A percentile compares a stretch with the other conserved stretches of the same genome.
These are phyloP conservation scores for Loripinus fragilis DNA, from an alignment of 2,888 invertebrate genomes.

Conservation along the genomic window DNA sequence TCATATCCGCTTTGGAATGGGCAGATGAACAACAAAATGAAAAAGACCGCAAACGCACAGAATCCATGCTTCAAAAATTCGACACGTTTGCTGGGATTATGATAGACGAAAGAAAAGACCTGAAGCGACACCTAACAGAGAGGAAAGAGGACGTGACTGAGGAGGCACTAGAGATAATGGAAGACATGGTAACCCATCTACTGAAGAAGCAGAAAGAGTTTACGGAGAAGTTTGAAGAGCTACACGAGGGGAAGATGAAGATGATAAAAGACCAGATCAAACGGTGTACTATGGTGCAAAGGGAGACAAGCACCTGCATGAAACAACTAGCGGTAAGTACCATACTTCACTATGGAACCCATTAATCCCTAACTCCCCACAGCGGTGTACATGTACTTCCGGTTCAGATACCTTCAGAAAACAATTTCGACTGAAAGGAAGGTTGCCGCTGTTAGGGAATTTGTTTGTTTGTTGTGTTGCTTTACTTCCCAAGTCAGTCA, in stretches of 20 bases:
- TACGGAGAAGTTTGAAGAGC: constrained; percentile 40
- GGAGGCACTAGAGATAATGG: constrained; percentile 49
- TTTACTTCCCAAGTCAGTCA: no score
- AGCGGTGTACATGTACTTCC: constrained; percentile 20
- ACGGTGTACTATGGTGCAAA: constrained; percentile 46
- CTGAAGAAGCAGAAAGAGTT: constrained; percentile 53
- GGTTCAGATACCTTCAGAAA: no score
- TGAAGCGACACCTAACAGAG: constrained; percentile 34
- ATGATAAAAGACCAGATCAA: constrained; percentile 49
- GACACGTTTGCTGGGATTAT: constrained; percentile 56
- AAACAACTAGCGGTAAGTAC: constrained; percentile 45
- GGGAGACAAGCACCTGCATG: constrained; percentile 46
- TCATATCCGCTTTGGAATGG: constrained; percentile 56
- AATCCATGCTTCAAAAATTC: constrained; percentile 39
- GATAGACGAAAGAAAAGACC: constrained; percentile 45
- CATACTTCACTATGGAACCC: no score
- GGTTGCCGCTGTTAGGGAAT: no score
- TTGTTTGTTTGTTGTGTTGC: no score
- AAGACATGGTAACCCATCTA: constrained; percentile 51
- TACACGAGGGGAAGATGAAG: constrained; percentile 48
- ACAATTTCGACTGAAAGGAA: no score
- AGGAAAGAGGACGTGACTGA: constrained; percentile 49
- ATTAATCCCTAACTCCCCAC: neutral
- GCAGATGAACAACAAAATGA: constrained; percentile 56
- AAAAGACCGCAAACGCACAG: constrained; percentile 37